These are phyloP conservation scores for Sebastes hopkinsi DNA, from an alignment of 2,797 vertebrate genomes.

Conservation along the genomic window DNA sequence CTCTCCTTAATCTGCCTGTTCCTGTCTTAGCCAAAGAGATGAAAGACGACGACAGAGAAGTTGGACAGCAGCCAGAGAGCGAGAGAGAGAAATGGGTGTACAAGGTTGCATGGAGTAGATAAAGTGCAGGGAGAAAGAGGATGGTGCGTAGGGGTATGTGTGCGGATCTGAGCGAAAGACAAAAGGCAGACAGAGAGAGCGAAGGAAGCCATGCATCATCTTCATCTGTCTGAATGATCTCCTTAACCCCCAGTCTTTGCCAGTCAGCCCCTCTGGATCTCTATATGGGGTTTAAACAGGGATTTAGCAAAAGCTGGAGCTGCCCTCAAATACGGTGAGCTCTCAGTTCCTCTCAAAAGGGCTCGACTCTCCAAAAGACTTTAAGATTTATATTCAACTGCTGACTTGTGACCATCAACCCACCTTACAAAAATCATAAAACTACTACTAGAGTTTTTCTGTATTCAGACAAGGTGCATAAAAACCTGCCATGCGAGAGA, in stretches of 20 bases:
- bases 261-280: constrained; percentile 50
- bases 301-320: constrained; percentile 61
- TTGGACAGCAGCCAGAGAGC: constrained; percentile 49
- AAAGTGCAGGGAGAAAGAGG: constrained; percentile 26
- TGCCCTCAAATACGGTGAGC: constrained; percentile 58
- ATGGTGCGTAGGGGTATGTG: background rate
- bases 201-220: constrained; percentile 47
- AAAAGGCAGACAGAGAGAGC: constrained; percentile 29
- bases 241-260: constrained; percentile 58
- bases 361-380: constrained; percentile 42
- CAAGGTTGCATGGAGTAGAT: constrained; percentile 51
- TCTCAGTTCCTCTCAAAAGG: constrained; percentile 46
- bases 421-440: constrained; percentile 41
- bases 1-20: constrained; percentile 66
- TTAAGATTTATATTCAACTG: constrained; percentile 66
- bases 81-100: constrained; percentile 31
- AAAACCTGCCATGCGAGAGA: background rate
- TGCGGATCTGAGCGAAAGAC: constrained; percentile 1
- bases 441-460: constrained; percentile 10
- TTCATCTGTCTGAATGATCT: constrained; percentile 70
- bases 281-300: constrained; percentile 65
- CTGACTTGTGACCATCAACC: constrained; percentile 56
- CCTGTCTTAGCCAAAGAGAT: constrained; percentile 63
- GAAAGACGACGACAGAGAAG: constrained; percentile 55
- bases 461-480: constrained; percentile 1